A percentile compares a stretch with the other conserved stretches of the same genome.
phyloP scores from a whole-genome alignment of 2,797 vertebrate species.

The Esox masquinongy region DNA sequence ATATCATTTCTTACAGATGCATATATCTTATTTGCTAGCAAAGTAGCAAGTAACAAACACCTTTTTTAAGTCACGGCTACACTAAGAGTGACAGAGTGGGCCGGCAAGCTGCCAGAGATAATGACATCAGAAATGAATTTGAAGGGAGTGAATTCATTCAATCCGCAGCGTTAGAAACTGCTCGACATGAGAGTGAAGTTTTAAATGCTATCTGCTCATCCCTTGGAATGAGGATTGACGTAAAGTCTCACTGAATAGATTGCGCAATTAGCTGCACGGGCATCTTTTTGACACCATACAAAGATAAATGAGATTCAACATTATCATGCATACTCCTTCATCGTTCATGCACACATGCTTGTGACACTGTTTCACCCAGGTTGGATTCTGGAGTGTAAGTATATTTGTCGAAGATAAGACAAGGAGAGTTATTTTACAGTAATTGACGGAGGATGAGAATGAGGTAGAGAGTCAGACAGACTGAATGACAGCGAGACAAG shows the following conservation, averaged over 20 bases:
- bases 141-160: slow-evolving; percentile 79
- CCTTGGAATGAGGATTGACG: slow-evolving; percentile 78
- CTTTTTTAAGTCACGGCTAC: slow-evolving; percentile 48
- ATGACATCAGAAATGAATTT: slow-evolving; percentile 79
- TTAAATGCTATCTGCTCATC: slow-evolving; percentile 77
- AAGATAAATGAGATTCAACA: slow-evolving; percentile 71
- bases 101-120: slow-evolving; percentile 76
- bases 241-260: slow-evolving; percentile 73
- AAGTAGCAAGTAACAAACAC: slow-evolving; percentile 61
- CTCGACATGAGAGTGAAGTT: slow-evolving; percentile 70
- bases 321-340: slow-evolving; percentile 49
- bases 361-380: slow-evolving; percentile 12
- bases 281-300: slow-evolving; percentile 73
- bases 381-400: slow-evolving; percentile 3
- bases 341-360: slow-evolving; percentile 24
- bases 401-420: neutral
- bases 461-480: neutral
- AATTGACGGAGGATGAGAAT: neutral
- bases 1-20: slow-evolving; percentile 25
- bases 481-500: neutral
- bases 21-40: slow-evolving; percentile 42
- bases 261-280: slow-evolving; percentile 63
- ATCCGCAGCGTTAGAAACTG: slow-evolving; percentile 72
- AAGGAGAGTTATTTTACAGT: neutral
- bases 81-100: slow-evolving; percentile 72